A percentile compares a stretch with the other conserved stretches of the same genome.
Evolutionary conservation across 2,113 vertebrate genomes (phyloP).

Genomic region (Megaleporinus macrocephalus): DNA sequence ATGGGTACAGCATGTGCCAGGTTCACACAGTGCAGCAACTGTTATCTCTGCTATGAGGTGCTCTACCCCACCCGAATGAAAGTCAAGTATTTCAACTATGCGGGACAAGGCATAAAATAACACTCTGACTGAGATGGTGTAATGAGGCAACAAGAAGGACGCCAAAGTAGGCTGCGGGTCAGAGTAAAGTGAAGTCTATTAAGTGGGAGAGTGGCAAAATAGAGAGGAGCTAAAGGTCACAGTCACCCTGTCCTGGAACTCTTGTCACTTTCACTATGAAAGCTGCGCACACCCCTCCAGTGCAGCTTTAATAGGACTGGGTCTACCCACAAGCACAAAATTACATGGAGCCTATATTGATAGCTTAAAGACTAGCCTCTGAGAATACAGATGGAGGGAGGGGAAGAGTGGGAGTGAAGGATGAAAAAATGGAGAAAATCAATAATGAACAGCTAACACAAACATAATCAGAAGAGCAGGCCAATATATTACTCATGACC

Average conservation of each 20-base stretch:
- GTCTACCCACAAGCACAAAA: slow-evolving; percentile 32
- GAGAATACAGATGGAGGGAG: slow-evolving; percentile 45
- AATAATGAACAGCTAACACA: slow-evolving; percentile 80
- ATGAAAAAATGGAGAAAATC: slow-evolving; percentile 70
- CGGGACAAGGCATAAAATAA: slow-evolving; percentile 40
- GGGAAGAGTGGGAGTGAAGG: slow-evolving; percentile 21
- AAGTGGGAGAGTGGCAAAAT: slow-evolving; percentile 34
- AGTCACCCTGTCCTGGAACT: slow-evolving; percentile 48
- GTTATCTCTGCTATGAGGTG: slow-evolving; percentile 37
- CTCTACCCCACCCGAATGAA: slow-evolving; percentile 34
- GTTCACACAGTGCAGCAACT: slow-evolving; percentile 24
- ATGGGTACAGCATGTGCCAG: slow-evolving; percentile 24
- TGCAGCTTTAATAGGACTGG: slow-evolving; percentile 33
- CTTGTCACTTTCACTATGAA: slow-evolving; percentile 47
- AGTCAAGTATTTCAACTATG: slow-evolving; percentile 47
- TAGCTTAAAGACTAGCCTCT: slow-evolving; percentile 37
- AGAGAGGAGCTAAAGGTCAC: slow-evolving; percentile 50
- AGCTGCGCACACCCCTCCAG: slow-evolving; percentile 21
- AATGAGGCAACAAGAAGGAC: slow-evolving; percentile 47
- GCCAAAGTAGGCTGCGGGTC: slow-evolving; percentile 47
- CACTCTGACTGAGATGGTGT: slow-evolving; percentile 44
- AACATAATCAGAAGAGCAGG: slow-evolving; percentile 80
- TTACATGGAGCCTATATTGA: slow-evolving; percentile 23
- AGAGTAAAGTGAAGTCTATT: slow-evolving; percentile 53
- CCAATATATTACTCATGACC: slow-evolving; percentile 80